Base-by-base conservation (phyloP, 2,797 vertebrate species). In the Bovichtus diacanthus region DNA sequence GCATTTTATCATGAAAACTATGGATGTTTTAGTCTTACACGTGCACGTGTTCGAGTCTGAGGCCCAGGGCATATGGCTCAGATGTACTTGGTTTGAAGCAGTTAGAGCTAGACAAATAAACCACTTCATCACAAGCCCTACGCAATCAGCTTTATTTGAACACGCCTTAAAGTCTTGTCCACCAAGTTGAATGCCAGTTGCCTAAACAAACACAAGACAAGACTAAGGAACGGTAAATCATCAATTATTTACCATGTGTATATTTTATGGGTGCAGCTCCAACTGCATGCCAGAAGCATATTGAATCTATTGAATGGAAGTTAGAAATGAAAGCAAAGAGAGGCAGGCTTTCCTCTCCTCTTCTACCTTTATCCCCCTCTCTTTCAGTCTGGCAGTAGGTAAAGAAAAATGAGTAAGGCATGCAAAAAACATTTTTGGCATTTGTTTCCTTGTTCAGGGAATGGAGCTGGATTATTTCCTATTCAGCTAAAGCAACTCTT, bases 71-170 rank as follows among this genome's bases (percentile, higher is more conserved):
- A 60, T 58, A 10, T 8, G 39, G 58, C 44, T 63, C 61, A 46
- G 44, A 41, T 2, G 0, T 19, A 10, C 11, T 63, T 18, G 55
- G 46, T 51, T 59, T 31, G 49, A 71, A 74, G 55, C 73, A 38
- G 41, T 70, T 65, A 18, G 46, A 60, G 58, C 27, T 2, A 54
- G n/a, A 75, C 80, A 84, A 88, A 83, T 65, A 71, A 74, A 80
- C 47, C 55, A 46, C 50, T 82, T 76, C 55, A 59, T 56, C 46
- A 58, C 39, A 80, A 79, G 43, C 61, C 44, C 31, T 27, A 2
- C 8, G 38, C 77, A 88, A 80, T 64, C 56, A 29, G 59, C 44
- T 67, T 9, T 71, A 71, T 85, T 76, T 81, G 71, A 81, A 81
- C 81, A 88, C 11, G 13, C 74, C 74, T 79, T 59, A 18, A 80